phyloP scores from a whole-genome alignment of 2,113 vertebrate genomes.

The Mustela nigripes region DNA sequence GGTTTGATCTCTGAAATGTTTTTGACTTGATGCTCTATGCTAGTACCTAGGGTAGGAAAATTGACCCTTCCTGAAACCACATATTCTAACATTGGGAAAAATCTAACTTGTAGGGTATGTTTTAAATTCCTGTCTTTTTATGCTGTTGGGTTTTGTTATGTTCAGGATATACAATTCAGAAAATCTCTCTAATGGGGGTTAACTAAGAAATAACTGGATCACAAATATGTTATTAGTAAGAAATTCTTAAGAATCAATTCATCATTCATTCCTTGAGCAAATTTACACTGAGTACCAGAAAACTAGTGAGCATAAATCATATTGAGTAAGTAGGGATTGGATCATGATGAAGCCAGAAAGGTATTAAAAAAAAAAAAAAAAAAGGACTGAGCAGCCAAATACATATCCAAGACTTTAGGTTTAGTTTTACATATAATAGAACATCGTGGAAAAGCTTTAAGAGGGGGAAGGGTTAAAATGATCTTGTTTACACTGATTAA shows the following conservation, averaged over 20 bases:
- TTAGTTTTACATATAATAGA: neutral
- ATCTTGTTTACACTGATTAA: neutral
- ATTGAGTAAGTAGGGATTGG: neutral
- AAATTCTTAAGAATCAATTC: neutral
- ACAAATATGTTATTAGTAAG: constrained; percentile 10
- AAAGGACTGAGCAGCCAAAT: neutral
- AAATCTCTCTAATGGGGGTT: neutral
- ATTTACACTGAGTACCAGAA: neutral
- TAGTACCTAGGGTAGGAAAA: neutral
- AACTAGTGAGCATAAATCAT: neutral
- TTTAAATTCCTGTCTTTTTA: neutral
- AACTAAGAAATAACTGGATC: neutral
- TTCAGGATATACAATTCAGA: neutral
- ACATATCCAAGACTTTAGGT: neutral
- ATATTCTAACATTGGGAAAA: neutral
- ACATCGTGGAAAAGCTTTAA: neutral
- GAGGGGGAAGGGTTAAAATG: fast-evolving
- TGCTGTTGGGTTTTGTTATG: neutral
- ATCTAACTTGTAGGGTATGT: neutral
- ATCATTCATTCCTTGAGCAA: neutral
- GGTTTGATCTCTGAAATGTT: neutral
- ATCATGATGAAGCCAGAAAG: neutral
- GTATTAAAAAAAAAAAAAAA: no score
- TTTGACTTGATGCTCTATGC: neutral
- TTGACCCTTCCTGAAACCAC: neutral